A percentile compares a stretch with the other conserved stretches of the same genome.
Conservation (phyloP, 2,113 vertebrate genomes). For the Pavo muticus region DNA sequence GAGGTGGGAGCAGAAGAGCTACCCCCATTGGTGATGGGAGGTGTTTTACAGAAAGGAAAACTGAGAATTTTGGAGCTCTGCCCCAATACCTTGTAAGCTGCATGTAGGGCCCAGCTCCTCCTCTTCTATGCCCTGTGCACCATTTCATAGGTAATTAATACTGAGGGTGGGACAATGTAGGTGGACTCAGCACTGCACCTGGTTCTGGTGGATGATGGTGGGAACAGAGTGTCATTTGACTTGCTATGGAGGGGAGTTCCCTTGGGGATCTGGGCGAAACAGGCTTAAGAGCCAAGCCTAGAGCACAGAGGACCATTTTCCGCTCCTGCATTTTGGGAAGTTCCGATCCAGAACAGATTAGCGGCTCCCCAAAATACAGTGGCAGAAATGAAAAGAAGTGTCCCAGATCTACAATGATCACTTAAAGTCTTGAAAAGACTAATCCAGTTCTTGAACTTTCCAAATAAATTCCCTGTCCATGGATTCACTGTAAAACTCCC, state of each 20-base stretch:
- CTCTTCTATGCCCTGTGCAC: not conserved
- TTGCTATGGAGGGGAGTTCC: not conserved
- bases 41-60: not conserved
- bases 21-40: not conserved
- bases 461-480: not conserved
- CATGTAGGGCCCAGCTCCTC: not conserved
- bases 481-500: not conserved
- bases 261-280: not conserved
- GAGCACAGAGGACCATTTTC: not conserved
- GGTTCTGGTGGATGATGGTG: not conserved
- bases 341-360: not conserved
- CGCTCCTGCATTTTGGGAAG: not conserved
- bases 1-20: not conserved
- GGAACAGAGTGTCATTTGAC: not conserved
- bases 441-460: not conserved
- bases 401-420: not conserved
- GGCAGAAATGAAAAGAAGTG: not conserved
- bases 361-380: not conserved
- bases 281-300: not conserved
- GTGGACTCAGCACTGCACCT: not conserved
- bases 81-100: not conserved
- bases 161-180: not conserved
- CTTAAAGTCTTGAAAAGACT: not conserved
- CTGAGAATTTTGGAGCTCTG: not conserved
- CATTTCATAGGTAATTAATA: not conserved